Base-by-base conservation (phyloP, 2,797 vertebrate genomes). In the Sebastes iracundus region DNA sequence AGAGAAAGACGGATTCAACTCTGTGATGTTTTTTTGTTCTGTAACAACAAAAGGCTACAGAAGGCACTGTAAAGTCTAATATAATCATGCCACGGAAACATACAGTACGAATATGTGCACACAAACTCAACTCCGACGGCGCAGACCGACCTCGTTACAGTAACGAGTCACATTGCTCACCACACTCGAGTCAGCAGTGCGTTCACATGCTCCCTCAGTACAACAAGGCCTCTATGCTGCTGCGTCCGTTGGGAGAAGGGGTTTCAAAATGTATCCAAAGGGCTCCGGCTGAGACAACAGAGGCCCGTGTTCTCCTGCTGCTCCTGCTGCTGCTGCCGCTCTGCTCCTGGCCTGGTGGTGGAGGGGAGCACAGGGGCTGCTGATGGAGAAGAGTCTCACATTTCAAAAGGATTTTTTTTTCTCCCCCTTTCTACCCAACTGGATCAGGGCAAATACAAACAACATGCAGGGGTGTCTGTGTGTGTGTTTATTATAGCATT, bases 141-240 rank as follows among this genome's bases (percentile, higher is more conserved):
- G 33, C 68, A 66, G 77, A 56, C 65, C 56, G 63, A 85, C 89
- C 84, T 82, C 86, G 79, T 86, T 92, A 93, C 91, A 80, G 88
- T 91, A 88, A 84, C 67, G 30, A 90, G 92, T 94, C 92, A 94
- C 89, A 92, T 90, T 93, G 90, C 88, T 85, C 75, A 62, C 90
- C 89, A 72, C 90, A 52, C 80, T 87, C 49, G 9, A 88, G 94
- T 96, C 95, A 95, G 93, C 93, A 90, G 87, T 91, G 93, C 69
- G 49, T 94, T 95, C 95, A 95, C 93, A 96, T 95, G 94, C 86
- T 95, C 87, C 87, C 80, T 76, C 80, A 8, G 75, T 38, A 90
- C 93, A 95, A 94, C 92, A 87, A 91, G 87, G 83, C 84, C 85
- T 93, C 90, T 93, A 82, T 94, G 86, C 67, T 74, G 84, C 85